Conservation (phyloP, 2,888 invertebrate species). For the Anorthoa munda region DNA sequence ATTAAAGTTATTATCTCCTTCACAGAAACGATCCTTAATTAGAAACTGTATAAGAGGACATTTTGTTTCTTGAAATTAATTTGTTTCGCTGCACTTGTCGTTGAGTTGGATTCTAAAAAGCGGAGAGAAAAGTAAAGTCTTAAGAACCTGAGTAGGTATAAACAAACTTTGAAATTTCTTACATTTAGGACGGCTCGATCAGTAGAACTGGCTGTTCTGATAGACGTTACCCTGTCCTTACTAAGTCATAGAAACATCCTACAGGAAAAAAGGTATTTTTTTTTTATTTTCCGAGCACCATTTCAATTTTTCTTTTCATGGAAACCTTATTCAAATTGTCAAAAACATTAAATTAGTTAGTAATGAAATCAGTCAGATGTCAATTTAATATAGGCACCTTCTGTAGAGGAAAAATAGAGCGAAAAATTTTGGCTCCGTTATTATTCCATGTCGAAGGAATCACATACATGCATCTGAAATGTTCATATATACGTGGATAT, state of each 20-base stretch:
- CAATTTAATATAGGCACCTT: neutral
- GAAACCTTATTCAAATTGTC: too few relatives aligned
- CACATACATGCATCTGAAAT: neutral
- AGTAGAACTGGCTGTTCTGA: too few relatives aligned
- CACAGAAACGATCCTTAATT: conserved; percentile 11
- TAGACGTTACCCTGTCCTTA: neutral
- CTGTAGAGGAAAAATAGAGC: neutral
- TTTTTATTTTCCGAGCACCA: too few relatives aligned
- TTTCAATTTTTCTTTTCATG: too few relatives aligned
- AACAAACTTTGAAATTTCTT: neutral
- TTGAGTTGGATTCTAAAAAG: neutral
- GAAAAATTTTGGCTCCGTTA: neutral
- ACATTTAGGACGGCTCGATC: too few relatives aligned
- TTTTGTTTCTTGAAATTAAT: neutral
- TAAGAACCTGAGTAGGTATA: neutral
- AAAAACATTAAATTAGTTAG: too few relatives aligned
- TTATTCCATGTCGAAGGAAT: neutral
- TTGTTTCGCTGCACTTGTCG: neutral
- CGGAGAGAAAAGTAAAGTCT: neutral
- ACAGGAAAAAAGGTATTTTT: too few relatives aligned
- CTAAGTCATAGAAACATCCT: too few relatives aligned
- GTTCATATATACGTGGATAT: neutral
- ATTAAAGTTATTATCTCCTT: neutral
- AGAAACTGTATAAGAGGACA: neutral
- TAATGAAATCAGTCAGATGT: too few relatives aligned